Evolutionary conservation across 2,888 invertebrate genomes (phyloP), one percentile per base, ranked within the genome.

Genomic region (Eutolmus rufibarbis): DNA sequence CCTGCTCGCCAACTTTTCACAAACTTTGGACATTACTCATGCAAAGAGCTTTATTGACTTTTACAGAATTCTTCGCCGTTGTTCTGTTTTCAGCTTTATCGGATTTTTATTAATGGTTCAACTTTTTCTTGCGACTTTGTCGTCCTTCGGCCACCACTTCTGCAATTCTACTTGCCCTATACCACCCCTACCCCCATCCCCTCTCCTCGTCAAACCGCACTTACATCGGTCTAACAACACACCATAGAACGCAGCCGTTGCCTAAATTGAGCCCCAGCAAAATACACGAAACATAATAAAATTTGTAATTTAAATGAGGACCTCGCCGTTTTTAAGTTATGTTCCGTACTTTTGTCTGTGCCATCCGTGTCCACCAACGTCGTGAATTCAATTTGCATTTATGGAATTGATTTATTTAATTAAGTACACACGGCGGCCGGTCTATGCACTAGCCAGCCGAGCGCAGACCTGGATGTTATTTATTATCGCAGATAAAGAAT

Each of bases 391-490:
- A 87, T 87, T 87, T 87, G 74, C 86, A 87, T 87, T 87, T 87
- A 87, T 87, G 79, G 79, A 87, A 87, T 87, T 87, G 86, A 87
- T 87, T 87, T 87, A 87, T 87, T 87, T 87, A 87, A 87, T 87
- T 87, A 87, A 87, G 79, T 78, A 79, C 66, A 66, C 66, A 87
- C 46, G 86, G 34, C n/a, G 86, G 14, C 76, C 46, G 78, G 23
- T 85, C 23, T 43, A 40, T 85, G 46, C 74, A 31, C 74, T 85
- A 46, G 16, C 46, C 76, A n/a, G 19, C 76, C 19, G 76, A n/a
- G 37, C 74, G 16, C 40, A 23, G 74, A 85, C 85, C 74, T 85
- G 85, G 16, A 46, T 43, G 43, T 43, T 57, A 85, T 85, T 85
- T 85, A 85, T 85, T 85, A 46, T 85, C 46, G 31, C 85, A 46